Conservation (phyloP, 2,113 vertebrate genomes). For the Saguinus imperator region DNA sequence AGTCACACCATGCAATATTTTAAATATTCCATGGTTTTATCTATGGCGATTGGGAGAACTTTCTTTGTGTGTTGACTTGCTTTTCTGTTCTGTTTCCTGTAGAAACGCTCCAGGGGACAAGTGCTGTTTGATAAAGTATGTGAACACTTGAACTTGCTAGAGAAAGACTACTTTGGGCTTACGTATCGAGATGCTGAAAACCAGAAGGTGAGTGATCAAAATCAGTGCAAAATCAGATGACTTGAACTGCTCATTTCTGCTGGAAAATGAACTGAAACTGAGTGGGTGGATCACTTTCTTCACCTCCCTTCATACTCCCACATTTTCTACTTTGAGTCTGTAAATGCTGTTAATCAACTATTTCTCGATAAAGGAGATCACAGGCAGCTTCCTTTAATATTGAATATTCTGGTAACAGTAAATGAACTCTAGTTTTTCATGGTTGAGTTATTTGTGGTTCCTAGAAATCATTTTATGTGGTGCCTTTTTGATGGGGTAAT, state of each 20-base stretch:
- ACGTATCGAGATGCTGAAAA: constrained; percentile 94
- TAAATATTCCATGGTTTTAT: background rate
- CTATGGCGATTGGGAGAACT: background rate
- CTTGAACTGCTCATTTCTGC: background rate
- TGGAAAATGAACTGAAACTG: background rate
- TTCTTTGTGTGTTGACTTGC: background rate
- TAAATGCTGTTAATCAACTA: background rate
- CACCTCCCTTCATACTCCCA: background rate
- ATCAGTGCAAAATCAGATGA: background rate
- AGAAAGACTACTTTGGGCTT: constrained; percentile 97
- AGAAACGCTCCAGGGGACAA: constrained; percentile 96
- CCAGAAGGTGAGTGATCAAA: constrained; percentile 90
- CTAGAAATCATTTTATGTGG: background rate
- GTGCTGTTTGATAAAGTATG: constrained; percentile 96
- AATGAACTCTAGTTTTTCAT: background rate
- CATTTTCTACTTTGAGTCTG: background rate
- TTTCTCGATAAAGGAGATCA: background rate
- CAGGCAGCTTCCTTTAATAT: background rate
- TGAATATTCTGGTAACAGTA: background rate
- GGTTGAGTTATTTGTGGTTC: background rate
- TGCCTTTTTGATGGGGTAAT: background rate
- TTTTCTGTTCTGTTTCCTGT: constrained; percentile 53
- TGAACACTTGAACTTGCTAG: constrained; percentile 96
- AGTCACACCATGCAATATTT: background rate
- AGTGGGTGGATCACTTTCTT: background rate